Conservation (phyloP, 2,113 vertebrate genomes). For the Fukomys damarensis region DNA sequence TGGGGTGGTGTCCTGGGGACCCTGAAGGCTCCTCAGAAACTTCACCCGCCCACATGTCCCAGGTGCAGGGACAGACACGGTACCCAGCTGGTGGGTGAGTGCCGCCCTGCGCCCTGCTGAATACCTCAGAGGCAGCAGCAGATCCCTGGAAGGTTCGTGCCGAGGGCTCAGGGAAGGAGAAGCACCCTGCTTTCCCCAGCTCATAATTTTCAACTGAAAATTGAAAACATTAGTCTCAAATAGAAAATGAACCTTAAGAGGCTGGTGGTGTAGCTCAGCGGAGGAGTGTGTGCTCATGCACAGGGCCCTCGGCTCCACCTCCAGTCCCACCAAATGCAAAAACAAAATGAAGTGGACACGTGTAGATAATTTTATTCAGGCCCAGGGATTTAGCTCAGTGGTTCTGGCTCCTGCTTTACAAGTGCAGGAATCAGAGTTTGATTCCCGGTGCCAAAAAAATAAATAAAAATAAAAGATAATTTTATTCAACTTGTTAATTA, state of each 20-base stretch:
- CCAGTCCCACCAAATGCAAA: neutral
- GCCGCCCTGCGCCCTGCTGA: neutral
- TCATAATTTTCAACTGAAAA: too few relatives aligned
- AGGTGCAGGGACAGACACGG: neutral
- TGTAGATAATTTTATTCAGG: neutral
- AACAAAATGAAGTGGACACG: neutral
- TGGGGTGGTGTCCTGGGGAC: neutral
- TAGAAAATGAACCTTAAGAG: neutral
- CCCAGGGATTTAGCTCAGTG: too few relatives aligned
- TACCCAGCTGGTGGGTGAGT: neutral
- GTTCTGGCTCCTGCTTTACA: too few relatives aligned
- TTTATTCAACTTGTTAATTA: neutral
- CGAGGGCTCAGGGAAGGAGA: rapidly evolving
- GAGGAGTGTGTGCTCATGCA: too few relatives aligned
- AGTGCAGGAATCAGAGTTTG: too few relatives aligned
- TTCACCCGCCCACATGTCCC: rapidly evolving
- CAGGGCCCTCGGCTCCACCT: neutral
- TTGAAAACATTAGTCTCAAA: neutral
- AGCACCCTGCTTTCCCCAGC: neutral
- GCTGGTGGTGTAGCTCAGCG: neutral
- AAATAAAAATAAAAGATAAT: too few relatives aligned
- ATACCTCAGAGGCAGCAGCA: rapidly evolving
- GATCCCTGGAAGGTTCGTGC: rapidly evolving
- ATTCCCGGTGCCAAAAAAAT: too few relatives aligned
- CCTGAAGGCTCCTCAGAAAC: neutral